Percentiles rank a stretch among this genome's conserved stretches.
phyloP scores from a whole-genome alignment of 2,888 invertebrate genomes.

The Chymomyza procnemis region DNA sequence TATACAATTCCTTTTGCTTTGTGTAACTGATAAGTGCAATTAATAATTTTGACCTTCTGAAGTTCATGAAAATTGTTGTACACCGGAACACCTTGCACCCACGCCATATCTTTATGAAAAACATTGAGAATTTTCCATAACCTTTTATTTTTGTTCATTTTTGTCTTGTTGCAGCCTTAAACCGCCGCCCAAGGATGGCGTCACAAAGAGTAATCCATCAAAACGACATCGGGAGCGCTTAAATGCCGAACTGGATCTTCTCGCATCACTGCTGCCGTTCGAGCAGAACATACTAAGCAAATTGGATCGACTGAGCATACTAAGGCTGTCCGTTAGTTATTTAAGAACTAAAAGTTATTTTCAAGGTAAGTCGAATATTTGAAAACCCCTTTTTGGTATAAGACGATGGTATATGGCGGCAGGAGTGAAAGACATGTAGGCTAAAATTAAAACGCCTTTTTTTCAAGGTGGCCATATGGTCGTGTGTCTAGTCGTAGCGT shows the following conservation, averaged over 20 bases:
- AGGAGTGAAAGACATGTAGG: constrained; percentile 5
- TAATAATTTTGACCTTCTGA: constrained; percentile 68
- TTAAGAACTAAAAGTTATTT: constrained; percentile 99
- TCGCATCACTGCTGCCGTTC: constrained; percentile 96
- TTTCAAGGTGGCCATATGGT: constrained; percentile 36
- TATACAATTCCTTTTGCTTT: background rate
- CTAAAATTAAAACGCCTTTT: constrained; percentile 16
- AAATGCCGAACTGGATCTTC: constrained; percentile 97
- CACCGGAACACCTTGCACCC: background rate
- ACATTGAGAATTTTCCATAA: constrained; percentile 39
- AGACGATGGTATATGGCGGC: background rate
- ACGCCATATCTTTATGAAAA: constrained; percentile 46
- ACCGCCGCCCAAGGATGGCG: constrained; percentile 95
- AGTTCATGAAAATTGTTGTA: constrained; percentile 42
- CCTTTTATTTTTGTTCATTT: constrained; percentile 18
- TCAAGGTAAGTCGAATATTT: constrained; percentile 88
- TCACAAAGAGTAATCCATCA: constrained; percentile 98
- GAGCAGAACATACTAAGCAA: constrained; percentile 99
- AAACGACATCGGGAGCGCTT: constrained; percentile 98
- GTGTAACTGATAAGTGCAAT: constrained; percentile 70
- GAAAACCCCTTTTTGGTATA: background rate
- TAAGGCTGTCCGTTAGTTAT: constrained; percentile 98
- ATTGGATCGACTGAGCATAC: constrained; percentile 97
- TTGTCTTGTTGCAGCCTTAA: constrained; percentile 86
- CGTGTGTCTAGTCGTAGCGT: constrained; percentile 3